A percentile compares a stretch with the other conserved stretches of the same genome.
These are phyloP conservation scores for Sitodiplosis mosellana DNA, from an alignment of 1,140 invertebrate genomes.

Conservation along the genomic window DNA sequence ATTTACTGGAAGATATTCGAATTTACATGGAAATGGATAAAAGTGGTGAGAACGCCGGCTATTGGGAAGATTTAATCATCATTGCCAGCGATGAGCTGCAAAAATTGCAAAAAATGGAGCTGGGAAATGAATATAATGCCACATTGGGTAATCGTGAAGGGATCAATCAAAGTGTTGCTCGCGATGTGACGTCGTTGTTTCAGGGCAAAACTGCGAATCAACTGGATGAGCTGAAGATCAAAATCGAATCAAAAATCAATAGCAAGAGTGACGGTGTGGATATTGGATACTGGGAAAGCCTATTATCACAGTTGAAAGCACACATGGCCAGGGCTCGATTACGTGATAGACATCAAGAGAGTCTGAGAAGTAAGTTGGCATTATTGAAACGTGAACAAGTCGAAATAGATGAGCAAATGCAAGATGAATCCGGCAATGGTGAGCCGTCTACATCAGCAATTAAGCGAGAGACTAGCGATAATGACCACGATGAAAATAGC, in stretches of 20 bases:
- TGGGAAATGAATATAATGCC: constrained; percentile 38
- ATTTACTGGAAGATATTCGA: constrained; percentile 93
- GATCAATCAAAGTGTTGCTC: constrained; percentile 81
- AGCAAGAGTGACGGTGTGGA: constrained; percentile 78
- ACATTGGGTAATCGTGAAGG: constrained; percentile 64
- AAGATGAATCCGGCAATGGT: constrained; percentile 11
- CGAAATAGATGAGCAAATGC: constrained; percentile 26
- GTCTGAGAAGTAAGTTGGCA: constrained; percentile 74
- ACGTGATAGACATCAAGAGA: constrained; percentile 80
- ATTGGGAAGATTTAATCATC: constrained; percentile 94
- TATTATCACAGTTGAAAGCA: constrained; percentile 83
- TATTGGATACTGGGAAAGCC: constrained; percentile 92
- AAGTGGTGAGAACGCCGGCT: constrained; percentile 63
- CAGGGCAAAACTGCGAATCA: constrained; percentile 85
- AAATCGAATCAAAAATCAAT: constrained; percentile 79
- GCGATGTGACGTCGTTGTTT: constrained; percentile 72
- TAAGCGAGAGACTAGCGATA: background rate
- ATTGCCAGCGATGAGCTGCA: constrained; percentile 91
- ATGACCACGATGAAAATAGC: constrained; percentile 13
- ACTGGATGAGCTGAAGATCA: constrained; percentile 58
- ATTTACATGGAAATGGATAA: constrained; percentile 74
- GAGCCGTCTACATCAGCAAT: background rate
- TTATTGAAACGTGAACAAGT: constrained; percentile 78
- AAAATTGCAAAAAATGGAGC: constrained; percentile 61
- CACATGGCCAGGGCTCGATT: constrained; percentile 87